phyloP scores from a whole-genome alignment of 2,797 vertebrate species.

The Paedocypris micromegethes region DNA sequence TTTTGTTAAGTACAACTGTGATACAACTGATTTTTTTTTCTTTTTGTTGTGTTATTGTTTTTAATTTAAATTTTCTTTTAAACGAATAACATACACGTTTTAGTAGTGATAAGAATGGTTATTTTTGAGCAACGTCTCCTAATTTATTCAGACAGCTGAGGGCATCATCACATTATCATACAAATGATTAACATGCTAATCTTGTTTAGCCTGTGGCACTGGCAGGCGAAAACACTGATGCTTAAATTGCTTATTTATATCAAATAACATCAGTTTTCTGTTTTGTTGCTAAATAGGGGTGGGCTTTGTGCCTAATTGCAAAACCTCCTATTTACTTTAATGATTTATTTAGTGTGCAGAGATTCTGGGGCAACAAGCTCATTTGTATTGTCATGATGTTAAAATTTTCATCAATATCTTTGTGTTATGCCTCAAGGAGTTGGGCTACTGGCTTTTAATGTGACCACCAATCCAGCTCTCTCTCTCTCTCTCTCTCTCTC shows the following conservation, averaged over 20 bases:
- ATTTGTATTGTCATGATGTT: conserved; percentile 38
- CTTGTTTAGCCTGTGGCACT: conserved; percentile 69
- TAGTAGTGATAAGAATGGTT: conserved; percentile 70
- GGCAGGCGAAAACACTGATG: conserved; percentile 64
- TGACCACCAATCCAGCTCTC: conserved; percentile 8
- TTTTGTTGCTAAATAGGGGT: conserved; percentile 53
- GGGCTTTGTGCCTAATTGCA: conserved; percentile 69
- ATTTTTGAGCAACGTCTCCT: conserved; percentile 66
- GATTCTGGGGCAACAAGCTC: conserved; percentile 52
- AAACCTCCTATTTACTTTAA: conserved; percentile 57
- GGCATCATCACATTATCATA: conserved; percentile 76
- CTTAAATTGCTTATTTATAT: conserved; percentile 77
- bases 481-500: background rate
- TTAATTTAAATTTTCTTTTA: conserved; percentile 53
- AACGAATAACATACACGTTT: conserved; percentile 59
- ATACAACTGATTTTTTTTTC: background rate
- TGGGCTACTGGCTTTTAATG: conserved; percentile 19
- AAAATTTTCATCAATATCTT: conserved; percentile 32
- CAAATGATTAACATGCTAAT: conserved; percentile 81
- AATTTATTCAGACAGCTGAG: conserved; percentile 70
- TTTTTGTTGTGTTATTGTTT: background rate
- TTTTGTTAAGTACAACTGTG: background rate
- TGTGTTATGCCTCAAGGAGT: conserved; percentile 19
- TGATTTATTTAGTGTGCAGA: conserved; percentile 51
- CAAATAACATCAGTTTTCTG: conserved; percentile 70